A percentile compares a stretch with the other conserved stretches of the same genome.
Conservation (phyloP, 2,113 vertebrate species). For the Apteryx mantelli region DNA sequence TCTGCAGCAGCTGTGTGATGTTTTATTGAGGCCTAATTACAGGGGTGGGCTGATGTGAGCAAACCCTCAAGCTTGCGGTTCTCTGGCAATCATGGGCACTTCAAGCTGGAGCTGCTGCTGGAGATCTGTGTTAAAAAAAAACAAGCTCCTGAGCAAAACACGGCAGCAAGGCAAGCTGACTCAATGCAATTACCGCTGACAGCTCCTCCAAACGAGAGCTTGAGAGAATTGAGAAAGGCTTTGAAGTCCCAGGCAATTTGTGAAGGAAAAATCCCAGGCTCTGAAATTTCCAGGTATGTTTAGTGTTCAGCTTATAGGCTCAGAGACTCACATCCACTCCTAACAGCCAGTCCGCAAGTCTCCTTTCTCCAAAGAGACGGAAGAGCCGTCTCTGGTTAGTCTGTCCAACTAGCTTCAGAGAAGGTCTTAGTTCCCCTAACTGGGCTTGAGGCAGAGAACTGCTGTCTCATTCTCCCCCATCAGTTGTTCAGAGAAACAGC, state of each 20-base stretch:
- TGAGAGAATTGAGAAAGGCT: not conserved
- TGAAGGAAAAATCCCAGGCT: not conserved
- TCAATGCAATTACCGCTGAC: not conserved
- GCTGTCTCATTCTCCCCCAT: not conserved
- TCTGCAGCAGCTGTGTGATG: not conserved
- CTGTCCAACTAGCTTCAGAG: not conserved
- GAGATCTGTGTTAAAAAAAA: not conserved
- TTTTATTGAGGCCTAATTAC: not conserved
- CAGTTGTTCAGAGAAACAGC: not conserved
- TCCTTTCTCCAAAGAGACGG: not conserved
- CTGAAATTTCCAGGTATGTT: not conserved
- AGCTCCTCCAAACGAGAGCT: not conserved
- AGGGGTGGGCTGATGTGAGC: not conserved
- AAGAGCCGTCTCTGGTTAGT: not conserved
- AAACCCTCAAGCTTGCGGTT: too few species aligned
- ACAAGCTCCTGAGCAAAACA: not conserved
- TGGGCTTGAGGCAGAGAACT: not conserved
- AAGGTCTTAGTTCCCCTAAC: not conserved
- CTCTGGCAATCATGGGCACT: not conserved
- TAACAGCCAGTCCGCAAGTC: not conserved
- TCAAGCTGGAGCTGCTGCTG: not conserved
- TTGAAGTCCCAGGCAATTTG: slow-evolving; percentile 2
- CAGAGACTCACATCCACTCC: not conserved
- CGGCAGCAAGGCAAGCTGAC: not conserved
- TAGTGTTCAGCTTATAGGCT: not conserved